Conservation (phyloP, 1,140 invertebrate genomes). For the Drosophila nebulosa region DNA sequence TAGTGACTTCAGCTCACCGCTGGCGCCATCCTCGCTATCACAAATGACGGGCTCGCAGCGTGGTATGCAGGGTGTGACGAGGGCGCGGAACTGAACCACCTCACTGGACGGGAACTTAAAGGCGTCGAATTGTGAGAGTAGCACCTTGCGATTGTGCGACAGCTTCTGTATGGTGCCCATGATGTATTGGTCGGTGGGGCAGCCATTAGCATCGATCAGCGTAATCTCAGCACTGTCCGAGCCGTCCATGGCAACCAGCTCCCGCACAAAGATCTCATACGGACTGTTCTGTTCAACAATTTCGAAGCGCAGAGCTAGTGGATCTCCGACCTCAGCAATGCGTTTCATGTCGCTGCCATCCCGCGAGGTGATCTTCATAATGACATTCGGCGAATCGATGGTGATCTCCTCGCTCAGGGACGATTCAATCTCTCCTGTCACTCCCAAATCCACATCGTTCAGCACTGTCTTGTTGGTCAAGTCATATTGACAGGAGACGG, state of each 20-base stretch:
- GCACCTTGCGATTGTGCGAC: constrained; percentile 85
- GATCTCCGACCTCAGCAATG: constrained; percentile 94
- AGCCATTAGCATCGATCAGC: constrained; percentile 94
- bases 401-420: constrained; percentile 91
- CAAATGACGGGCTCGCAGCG: constrained; percentile 94
- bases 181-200: constrained; percentile 95
- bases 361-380: constrained; percentile 95
- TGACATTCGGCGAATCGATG: constrained; percentile 95
- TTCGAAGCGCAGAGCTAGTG: constrained; percentile 93
- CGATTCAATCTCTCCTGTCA: constrained; percentile 91
- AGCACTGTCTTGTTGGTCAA: constrained; percentile 95
- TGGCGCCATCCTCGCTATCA: constrained; percentile 88
- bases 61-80: constrained; percentile 96
- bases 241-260: constrained; percentile 96
- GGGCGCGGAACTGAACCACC: constrained; percentile 95
- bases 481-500: constrained; percentile 96
- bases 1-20: constrained; percentile 89
- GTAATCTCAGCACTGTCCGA: constrained; percentile 95
- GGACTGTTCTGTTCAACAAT: constrained; percentile 94
- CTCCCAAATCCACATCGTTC: constrained; percentile 93
- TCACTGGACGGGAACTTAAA: constrained; percentile 98
- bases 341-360: constrained; percentile 88
- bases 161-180: constrained; percentile 95
- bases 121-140: constrained; percentile 96
- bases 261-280: constrained; percentile 96